Base-by-base conservation (phyloP, 2,113 vertebrate genomes). In the Gavialis gangeticus region DNA sequence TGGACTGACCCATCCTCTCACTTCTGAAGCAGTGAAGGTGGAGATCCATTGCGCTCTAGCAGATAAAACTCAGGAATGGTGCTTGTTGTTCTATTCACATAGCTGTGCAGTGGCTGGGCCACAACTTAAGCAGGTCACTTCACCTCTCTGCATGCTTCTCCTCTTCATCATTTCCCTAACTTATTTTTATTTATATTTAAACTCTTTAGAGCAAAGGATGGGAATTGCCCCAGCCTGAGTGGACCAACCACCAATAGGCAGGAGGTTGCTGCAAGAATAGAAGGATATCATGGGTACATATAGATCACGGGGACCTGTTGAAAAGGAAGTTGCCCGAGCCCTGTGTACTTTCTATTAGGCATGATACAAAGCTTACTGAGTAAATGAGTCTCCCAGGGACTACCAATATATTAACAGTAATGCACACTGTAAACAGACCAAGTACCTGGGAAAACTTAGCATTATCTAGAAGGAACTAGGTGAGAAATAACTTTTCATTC, bases 261-360 rank as follows among this genome's bases (percentile, higher is more conserved):
- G 37, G 10, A 21, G 2, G 10, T 0, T 58, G 69, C 2, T n/a
- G 17, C 2, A 15, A 0, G 1, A n/a, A 57, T 67, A 91, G 17
- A 14, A 57, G 79, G 66, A 66, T 10, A 58, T 78, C 25, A 77
- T 14, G 87, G 64, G 58, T 34, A 79, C 0, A 2, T 28, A 15
- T 21, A 86, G 5, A 12, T 13, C 14, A 89, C 83, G 30, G 57
- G 13, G 71, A 69, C n/a, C 19, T 82, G 5, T 24, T 60, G 30
- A 46, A 46, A 46, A 46, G 60, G 8, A 84, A 34, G 12, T 58
- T 30, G 24, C 15, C 17, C 4, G 46, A 17, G 4, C 54, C 15
- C 30, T 27, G 27, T 4, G 24, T 71, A 60, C 78, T 34, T 86
- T 24, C 46, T 8, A 1, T 1, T 66, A 12, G 6, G 19, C 24